Base-by-base conservation (phyloP, 2,113 vertebrate genomes). In the Hassar affinis region DNA sequence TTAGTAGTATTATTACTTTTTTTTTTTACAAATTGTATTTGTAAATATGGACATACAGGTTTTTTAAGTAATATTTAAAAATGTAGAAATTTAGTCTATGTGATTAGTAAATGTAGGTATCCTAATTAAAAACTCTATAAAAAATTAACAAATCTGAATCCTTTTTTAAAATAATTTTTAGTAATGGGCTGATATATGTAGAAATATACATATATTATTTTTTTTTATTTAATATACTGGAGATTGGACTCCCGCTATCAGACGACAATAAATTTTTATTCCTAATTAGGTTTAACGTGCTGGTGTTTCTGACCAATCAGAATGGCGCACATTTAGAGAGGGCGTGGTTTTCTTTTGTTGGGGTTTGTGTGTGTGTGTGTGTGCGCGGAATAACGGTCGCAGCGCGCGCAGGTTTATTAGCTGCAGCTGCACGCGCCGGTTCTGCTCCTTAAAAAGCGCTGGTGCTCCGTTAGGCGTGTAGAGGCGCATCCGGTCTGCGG, bases 401-500 rank as follows among this genome's bases (percentile, higher is more conserved):
- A 15, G 49, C 74, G 49, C 51, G 74, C 49, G 51, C 74, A 35
- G 27, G 49, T 6, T 76, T 54, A 35, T 54, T 54, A 35, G 30
- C 27, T 54, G 30, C 71, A 20, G 47, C n/a, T 30, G 42, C 69
- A 72, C 72, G 75, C 75, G 52, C 54, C 59, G 76, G 33, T n/a
- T n/a, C 14, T 49, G 77, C 15, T 62, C 57, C 56, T 62, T 45
- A 30, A 30, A 62, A 57, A 79, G 57, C 77, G 38, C 52, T 4
- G 30, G 54, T 8, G 35, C 76, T 77, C 27, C 14, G 47, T 30
- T 18, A 15, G 3, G 42, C 69, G n/a, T 52, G 47, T 18, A n/a
- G n/a, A 15, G 18, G 49, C n/a, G 52, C 35, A 6, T 59, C 76
- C 11, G 5, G 30, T 42, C 10, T 38, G 74, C 14, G 27, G 74